Percentiles rank a stretch among this genome's conserved stretches.
Evolutionary conservation across 2,888 invertebrate genomes (phyloP).

Genomic region (Eupelmus urozonus): DNA sequence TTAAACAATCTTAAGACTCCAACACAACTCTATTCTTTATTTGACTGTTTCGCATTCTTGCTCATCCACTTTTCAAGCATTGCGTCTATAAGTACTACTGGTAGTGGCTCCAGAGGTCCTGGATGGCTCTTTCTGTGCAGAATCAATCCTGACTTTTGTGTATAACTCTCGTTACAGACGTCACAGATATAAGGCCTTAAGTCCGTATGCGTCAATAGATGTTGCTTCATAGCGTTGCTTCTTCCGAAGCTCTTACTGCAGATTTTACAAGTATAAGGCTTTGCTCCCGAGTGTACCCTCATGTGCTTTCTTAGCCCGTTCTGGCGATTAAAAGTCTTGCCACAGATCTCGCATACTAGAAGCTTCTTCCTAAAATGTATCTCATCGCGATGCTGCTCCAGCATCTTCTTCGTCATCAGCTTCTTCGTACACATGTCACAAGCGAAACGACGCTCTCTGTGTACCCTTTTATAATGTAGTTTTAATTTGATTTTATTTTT

Average conservation of each 20-base stretch:
- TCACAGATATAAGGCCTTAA: no score
- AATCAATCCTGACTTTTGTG: no score
- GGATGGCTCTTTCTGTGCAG: no score
- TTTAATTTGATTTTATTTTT: slow-evolving; percentile 60
- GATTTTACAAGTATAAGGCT: slow-evolving; percentile 74
- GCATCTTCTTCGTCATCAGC: slow-evolving; percentile 57
- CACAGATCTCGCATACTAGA: slow-evolving; percentile 73
- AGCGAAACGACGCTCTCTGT: slow-evolving; percentile 58
- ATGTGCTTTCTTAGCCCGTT: slow-evolving; percentile 75
- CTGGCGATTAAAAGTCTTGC: slow-evolving; percentile 74
- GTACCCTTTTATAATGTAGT: slow-evolving; percentile 61
- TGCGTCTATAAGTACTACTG: no score
- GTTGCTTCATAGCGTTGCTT: no score
- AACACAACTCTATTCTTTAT: no score
- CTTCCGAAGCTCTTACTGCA: slow-evolving; percentile 66
- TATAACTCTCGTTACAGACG: no score
- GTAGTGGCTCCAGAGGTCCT: no score
- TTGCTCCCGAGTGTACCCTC: slow-evolving; percentile 77
- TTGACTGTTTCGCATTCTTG: no score
- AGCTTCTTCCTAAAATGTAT: slow-evolving; percentile 53
- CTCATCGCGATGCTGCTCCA: slow-evolving; percentile 61
- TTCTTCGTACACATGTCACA: slow-evolving; percentile 61
- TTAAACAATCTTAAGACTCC: no score
- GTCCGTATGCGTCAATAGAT: slow-evolving; percentile 32
- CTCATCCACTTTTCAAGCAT: no score